phyloP scores from a whole-genome alignment of 2,113 vertebrate genomes.

The Actenoides lindsayi region DNA sequence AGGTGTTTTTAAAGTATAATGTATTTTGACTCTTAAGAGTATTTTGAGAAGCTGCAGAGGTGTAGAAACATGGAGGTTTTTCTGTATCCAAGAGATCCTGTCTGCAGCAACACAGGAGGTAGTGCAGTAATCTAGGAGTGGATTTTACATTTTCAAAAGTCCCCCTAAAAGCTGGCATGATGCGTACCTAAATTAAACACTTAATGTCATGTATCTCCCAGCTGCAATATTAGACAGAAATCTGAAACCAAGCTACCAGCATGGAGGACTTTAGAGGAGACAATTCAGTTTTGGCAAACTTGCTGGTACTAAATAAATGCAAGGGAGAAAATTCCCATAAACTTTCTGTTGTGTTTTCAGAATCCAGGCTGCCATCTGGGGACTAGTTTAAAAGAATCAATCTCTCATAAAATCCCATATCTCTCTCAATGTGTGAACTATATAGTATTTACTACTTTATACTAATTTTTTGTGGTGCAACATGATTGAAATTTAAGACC shows the following conservation, averaged over 20 bases:
- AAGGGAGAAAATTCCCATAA: not conserved
- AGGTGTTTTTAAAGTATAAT: not conserved
- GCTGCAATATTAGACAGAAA: not conserved
- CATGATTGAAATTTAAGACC: not conserved
- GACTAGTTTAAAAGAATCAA: not conserved
- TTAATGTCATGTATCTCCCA: not conserved
- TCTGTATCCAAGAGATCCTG: not conserved
- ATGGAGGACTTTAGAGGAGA: not conserved
- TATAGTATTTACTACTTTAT: not conserved
- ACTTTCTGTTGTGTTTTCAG: not conserved
- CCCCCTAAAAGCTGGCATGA: not conserved
- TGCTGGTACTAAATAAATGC: not conserved
- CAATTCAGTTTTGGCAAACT: not conserved
- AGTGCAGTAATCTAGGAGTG: not conserved
- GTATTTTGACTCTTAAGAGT: not conserved
- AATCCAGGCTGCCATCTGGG: not conserved
- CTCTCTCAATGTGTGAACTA: not conserved
- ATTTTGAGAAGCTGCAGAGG: not conserved
- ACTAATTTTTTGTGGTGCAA: not conserved
- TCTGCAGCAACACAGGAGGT: not conserved
- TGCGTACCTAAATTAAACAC: conserved; percentile 13
- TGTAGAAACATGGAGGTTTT: not conserved
- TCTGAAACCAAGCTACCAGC: not conserved
- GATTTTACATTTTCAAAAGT: not conserved
- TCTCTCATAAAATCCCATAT: not conserved